Evolutionary conservation across 2,888 invertebrate genomes (phyloP), one percentile per base, ranked within the genome.

Genomic region (Automeris io): DNA sequence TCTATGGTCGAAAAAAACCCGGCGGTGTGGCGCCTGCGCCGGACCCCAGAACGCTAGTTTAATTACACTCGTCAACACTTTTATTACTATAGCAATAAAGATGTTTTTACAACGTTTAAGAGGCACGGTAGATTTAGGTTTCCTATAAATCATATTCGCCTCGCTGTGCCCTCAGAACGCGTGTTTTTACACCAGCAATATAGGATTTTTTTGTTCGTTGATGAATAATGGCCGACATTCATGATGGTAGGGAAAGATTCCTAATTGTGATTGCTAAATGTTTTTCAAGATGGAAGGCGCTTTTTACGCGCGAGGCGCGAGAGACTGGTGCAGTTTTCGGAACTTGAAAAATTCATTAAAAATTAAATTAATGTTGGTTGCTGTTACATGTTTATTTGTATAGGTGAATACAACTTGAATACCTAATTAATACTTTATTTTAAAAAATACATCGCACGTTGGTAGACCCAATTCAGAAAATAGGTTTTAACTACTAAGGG

Each of bases 121-220:
- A 1, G 8, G 22, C 13, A 43, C 37, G 24, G 39, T 33, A 40
- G 47, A 39, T 23, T 46, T 56, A 41, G 60, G 49, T 43, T 34
- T 36, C 48, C 56, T 58, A 81, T 83, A 82, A 82, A 83, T 83
- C 83, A 85, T 82, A 77, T 78, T 72, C 69, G 70, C 70, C 62
- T 64, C 65, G 61, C 64, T 57, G 63, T 63, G 62, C 64, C 69
- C 68, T 59, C 65, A 57, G 71, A 74, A 80, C 72, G 69, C 60
- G 64, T 76, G 77, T 80, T 80, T 79, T 78, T 77, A 80, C 77
- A 81, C 77, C 61, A 66, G 68, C 65, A 66, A 74, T 74, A 70
- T 63, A 68, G 57, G 57, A 57, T 50, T 54, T 54, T 58, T 57
- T 53, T 50, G 58, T 54, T 40, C 43, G 52, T 52, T 46, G 54